These are phyloP conservation scores for Cyanistes caeruleus DNA, from an alignment of 2,113 vertebrate genomes.

Conservation along the genomic window DNA sequence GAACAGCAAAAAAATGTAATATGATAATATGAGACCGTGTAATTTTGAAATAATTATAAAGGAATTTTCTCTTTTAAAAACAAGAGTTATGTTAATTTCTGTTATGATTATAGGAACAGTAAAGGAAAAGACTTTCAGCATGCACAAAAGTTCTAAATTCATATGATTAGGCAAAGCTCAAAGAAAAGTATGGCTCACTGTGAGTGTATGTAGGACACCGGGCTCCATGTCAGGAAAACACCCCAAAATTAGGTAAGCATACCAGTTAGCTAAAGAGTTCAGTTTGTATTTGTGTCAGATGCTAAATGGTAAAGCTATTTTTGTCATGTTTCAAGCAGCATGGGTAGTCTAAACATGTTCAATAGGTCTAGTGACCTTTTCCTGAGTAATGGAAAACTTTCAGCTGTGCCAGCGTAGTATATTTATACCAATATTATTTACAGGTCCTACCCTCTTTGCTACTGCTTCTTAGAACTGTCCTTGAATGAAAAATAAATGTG, in stretches of 20 bases:
- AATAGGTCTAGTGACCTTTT: slow-evolving; percentile 71
- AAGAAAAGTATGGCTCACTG: background rate
- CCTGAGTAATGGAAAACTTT: slow-evolving; percentile 67
- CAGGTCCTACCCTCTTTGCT: slow-evolving; percentile 47
- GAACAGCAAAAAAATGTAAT: background rate
- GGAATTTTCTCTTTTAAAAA: background rate
- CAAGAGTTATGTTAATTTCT: background rate
- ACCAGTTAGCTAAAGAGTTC: slow-evolving; percentile 1
- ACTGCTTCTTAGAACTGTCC: slow-evolving; percentile 35
- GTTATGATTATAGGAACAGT: background rate
- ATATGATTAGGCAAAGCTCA: background rate
- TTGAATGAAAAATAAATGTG: slow-evolving; percentile 48
- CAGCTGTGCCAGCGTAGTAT: slow-evolving; percentile 51
- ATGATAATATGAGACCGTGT: background rate
- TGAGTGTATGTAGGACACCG: background rate
- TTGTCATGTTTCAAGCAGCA: slow-evolving; percentile 55
- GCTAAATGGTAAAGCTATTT: slow-evolving; percentile 61
- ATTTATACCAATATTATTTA: slow-evolving; percentile 74
- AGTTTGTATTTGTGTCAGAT: slow-evolving; percentile 41
- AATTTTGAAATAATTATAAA: background rate
- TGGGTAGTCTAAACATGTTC: slow-evolving; percentile 67
- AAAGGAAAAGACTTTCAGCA: background rate
- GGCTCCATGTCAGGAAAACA: slow-evolving; percentile 12
- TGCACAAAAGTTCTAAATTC: background rate
- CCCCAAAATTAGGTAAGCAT: slow-evolving; percentile 22